Conservation (phyloP, 2,888 invertebrate genomes). For the Harmothoe impar region DNA sequence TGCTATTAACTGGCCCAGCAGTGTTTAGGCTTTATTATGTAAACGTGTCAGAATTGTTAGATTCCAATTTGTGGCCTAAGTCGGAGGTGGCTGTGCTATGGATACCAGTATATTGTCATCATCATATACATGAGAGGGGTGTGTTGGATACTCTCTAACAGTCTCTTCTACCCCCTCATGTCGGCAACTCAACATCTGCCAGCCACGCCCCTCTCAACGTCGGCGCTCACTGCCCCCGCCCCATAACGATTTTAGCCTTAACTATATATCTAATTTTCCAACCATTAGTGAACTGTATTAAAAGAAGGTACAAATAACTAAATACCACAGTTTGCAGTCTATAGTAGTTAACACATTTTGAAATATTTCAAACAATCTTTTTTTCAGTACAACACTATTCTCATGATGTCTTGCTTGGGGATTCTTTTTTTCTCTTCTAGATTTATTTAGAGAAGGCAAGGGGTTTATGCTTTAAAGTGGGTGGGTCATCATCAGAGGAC, state of each 20-base stretch:
- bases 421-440: too few species aligned
- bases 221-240: not conserved
- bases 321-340: too few species aligned
- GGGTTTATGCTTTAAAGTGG: too few species aligned
- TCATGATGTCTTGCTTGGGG: too few species aligned
- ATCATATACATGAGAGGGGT: not conserved
- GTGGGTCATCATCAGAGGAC: too few species aligned
- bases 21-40: constrained; percentile 49
- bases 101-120: too few species aligned
- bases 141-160: not conserved
- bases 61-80: not conserved
- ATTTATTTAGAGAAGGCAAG: too few species aligned
- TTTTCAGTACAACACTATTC: too few species aligned
- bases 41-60: constrained; percentile 55
- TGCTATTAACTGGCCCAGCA: not conserved
- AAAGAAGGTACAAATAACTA: too few species aligned
- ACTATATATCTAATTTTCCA: not conserved
- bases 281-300: too few species aligned
- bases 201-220: not conserved
- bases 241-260: not conserved
- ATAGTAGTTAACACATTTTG: too few species aligned
- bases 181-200: constrained; percentile 11
- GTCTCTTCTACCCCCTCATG: not conserved
- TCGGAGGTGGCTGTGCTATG: not conserved
- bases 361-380: too few species aligned